Evolutionary conservation across 2,113 vertebrate species (phyloP).

Genomic region (Acinonyx jubatus): DNA sequence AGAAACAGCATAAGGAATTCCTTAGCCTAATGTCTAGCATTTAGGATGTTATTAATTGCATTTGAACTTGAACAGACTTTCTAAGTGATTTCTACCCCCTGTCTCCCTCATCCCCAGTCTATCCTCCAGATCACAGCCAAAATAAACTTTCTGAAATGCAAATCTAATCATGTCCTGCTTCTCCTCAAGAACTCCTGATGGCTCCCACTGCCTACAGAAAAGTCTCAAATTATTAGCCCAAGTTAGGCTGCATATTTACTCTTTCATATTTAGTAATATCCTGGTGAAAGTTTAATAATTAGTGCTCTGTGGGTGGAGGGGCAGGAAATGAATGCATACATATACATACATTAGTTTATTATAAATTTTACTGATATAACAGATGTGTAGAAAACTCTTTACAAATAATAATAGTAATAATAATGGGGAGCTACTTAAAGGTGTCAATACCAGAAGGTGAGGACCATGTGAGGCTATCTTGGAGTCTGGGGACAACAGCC

Average conservation of each 20-base stretch:
- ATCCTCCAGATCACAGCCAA: neutral
- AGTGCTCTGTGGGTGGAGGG: neutral
- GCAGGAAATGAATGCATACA: neutral
- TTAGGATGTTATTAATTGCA: constrained; percentile 13
- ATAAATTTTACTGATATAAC: neutral
- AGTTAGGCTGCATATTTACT: neutral
- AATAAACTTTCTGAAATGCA: constrained; percentile 25
- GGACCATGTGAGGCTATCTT: neutral
- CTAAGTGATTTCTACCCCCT: neutral
- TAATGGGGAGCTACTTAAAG: neutral
- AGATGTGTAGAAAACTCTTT: neutral
- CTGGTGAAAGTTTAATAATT: neutral
- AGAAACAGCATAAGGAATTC: neutral
- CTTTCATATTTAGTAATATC: neutral
- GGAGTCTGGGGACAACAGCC: neutral
- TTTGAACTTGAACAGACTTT: constrained; percentile 47
- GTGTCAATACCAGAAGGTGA: neutral
- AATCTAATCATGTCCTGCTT: neutral
- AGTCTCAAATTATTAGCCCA: neutral
- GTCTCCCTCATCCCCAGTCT: neutral
- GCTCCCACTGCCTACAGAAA: neutral
- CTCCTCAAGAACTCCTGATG: neutral
- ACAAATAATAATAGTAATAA: neutral
- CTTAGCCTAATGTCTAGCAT: neutral
- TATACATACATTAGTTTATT: neutral